These are phyloP conservation scores for Heteromurus nitidus DNA, from an alignment of 2,888 invertebrate species.

Conservation along the genomic window DNA sequence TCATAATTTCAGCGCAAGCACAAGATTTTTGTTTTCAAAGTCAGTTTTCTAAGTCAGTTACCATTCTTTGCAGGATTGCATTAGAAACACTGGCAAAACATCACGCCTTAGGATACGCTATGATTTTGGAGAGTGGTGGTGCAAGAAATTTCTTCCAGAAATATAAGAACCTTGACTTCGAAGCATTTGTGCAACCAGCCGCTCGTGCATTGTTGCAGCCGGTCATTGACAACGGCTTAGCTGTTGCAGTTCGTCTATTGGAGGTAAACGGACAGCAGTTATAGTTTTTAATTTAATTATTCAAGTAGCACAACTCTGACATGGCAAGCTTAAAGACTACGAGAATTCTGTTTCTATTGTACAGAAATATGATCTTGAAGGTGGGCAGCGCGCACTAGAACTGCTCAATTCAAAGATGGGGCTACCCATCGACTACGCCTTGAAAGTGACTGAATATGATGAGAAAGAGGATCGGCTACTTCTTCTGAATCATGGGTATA, in stretches of 20 bases:
- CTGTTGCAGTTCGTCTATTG: constrained; percentile 31
- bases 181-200: neutral
- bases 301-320: too few species aligned
- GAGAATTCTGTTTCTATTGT: too few species aligned
- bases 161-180: constrained; percentile 17
- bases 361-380: too few species aligned
- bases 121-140: constrained; percentile 37
- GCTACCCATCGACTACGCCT: neutral
- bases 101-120: constrained; percentile 44
- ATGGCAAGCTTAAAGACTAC: too few species aligned
- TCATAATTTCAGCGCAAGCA: too few species aligned
- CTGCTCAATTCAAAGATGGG: too few species aligned
- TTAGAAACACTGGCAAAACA: constrained; percentile 44
- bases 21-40: too few species aligned
- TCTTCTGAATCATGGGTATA: constrained; percentile 26
- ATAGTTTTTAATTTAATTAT: too few species aligned
- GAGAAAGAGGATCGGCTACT: constrained; percentile 2
- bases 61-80: constrained; percentile 41
- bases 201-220: neutral
- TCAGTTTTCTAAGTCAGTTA: too few species aligned
- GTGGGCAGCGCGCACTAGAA: too few species aligned
- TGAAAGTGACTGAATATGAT: neutral
- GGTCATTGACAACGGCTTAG: constrained; percentile 15
- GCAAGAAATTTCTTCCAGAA: constrained; percentile 34
- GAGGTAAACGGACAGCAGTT: too few species aligned